Percentiles rank a stretch among this genome's conserved stretches.
Evolutionary conservation across 2,797 vertebrate genomes (phyloP).

Genomic region (Molothrus aeneus): DNA sequence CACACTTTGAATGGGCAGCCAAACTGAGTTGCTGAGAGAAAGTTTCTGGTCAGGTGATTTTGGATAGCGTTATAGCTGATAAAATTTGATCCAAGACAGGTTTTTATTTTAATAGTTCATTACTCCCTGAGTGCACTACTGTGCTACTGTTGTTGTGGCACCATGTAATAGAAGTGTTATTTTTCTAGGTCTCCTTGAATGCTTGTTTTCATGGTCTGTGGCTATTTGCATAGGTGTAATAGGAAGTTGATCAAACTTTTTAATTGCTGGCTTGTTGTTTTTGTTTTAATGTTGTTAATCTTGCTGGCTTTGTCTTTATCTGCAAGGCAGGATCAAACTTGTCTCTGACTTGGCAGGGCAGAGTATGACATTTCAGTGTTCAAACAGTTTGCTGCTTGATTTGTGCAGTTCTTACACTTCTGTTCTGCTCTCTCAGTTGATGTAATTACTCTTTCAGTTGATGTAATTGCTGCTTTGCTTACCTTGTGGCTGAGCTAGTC

Average conservation of each 20-base stretch:
- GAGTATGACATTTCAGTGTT: slow-evolving; percentile 2
- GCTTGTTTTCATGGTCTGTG: not conserved
- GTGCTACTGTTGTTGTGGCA: not conserved
- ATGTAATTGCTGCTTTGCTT: slow-evolving; percentile 40
- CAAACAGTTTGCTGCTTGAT: slow-evolving; percentile 1
- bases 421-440: slow-evolving; percentile 18
- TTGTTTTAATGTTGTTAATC: not conserved
- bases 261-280: not conserved
- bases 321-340: slow-evolving; percentile 35
- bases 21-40: not conserved
- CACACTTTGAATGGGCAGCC: not conserved
- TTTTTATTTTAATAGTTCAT: not conserved
- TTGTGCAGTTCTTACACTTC: not conserved
- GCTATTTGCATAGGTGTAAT: slow-evolving; percentile 4
- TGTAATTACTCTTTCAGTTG: slow-evolving; percentile 14
- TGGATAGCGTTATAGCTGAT: not conserved
- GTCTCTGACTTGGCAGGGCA: not conserved
- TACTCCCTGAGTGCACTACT: not conserved
- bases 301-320: slow-evolving; percentile 26
- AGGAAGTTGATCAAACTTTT: slow-evolving; percentile 15
- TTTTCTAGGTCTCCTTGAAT: not conserved
- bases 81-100: not conserved
- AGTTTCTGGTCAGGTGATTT: not conserved
- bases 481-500: not conserved
- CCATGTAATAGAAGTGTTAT: not conserved